These are phyloP conservation scores for Masnerella sp. DNA, from an alignment of 2,888 invertebrate species.

Conservation along the genomic window DNA sequence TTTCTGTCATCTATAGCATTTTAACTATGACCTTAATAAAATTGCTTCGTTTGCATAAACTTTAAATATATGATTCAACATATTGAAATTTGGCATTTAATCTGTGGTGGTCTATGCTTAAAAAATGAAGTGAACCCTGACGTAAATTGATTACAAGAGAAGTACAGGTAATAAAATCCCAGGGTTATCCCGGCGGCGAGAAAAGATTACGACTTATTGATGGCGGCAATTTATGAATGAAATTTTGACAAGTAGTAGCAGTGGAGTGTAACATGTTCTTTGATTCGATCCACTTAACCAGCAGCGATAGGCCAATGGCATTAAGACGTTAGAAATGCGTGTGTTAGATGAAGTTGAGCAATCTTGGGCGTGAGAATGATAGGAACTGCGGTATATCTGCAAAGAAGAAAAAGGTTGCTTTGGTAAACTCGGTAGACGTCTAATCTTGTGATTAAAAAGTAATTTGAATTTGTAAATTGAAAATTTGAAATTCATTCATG, in stretches of 20 bases:
- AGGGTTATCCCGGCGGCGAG: conserved; percentile 19
- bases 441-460: no score
- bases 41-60: no score
- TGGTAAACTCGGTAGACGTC: no score
- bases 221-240: conserved; percentile 56
- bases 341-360: conserved; percentile 27
- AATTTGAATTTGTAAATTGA: no score
- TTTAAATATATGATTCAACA: no score
- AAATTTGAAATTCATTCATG: no score
- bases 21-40: no score
- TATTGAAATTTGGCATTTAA: background rate
- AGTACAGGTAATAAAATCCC: conserved; percentile 38
- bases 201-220: conserved; percentile 50
- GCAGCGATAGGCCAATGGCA: conserved; percentile 56
- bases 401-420: background rate
- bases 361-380: conserved; percentile 36
- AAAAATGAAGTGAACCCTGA: conserved; percentile 11
- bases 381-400: background rate
- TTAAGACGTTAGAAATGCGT: conserved; percentile 41
- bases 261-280: conserved; percentile 60
- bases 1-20: no score
- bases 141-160: conserved; percentile 26
- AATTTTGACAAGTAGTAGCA: conserved; percentile 47
- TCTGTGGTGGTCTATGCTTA: background rate
- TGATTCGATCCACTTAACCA: conserved; percentile 68